Percentiles rank a stretch among this genome's conserved stretches.
These are phyloP conservation scores for Leuciscus waleckii DNA, from an alignment of 2,797 vertebrate species.

Conservation along the genomic window DNA sequence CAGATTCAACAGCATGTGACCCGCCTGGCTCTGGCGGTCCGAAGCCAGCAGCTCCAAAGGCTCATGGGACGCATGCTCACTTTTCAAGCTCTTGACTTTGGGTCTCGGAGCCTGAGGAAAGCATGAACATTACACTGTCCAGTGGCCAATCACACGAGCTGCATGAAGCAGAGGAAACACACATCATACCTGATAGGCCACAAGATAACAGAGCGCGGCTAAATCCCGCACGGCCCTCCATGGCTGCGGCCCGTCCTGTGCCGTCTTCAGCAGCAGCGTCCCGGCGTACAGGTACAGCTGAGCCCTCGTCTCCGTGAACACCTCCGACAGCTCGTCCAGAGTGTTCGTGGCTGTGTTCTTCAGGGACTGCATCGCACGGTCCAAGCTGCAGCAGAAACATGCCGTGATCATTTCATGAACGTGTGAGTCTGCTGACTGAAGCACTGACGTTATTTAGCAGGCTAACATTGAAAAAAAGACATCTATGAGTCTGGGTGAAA, in stretches of 20 bases:
- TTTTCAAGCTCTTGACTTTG: conserved; percentile 88
- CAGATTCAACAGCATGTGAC: conserved; percentile 94
- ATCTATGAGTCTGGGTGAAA: no score
- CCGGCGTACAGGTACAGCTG: conserved; percentile 93
- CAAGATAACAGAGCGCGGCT: conserved; percentile 89
- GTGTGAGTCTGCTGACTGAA: no score
- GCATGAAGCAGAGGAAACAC: not conserved
- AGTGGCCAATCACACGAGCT: not conserved
- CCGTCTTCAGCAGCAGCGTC: conserved; percentile 91
- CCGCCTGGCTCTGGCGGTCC: conserved; percentile 94
- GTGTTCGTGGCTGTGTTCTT: conserved; percentile 73
- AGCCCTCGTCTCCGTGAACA: conserved; percentile 89
- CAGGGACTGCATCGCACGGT: conserved; percentile 84
- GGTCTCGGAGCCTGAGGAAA: conserved; percentile 85
- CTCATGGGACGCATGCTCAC: conserved; percentile 80
- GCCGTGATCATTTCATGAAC: no score
- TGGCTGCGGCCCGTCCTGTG: conserved; percentile 82
- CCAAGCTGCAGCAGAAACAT: conserved; percentile 81
- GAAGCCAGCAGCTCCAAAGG: conserved; percentile 86
- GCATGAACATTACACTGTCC: not conserved
- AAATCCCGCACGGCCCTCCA: conserved; percentile 89
- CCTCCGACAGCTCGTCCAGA: conserved; percentile 83
- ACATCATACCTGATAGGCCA: conserved; percentile 89
- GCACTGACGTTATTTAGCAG: no score
- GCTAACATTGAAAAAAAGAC: no score